Conservation (phyloP, 2,888 invertebrate species). For the Volucella inflata region DNA sequence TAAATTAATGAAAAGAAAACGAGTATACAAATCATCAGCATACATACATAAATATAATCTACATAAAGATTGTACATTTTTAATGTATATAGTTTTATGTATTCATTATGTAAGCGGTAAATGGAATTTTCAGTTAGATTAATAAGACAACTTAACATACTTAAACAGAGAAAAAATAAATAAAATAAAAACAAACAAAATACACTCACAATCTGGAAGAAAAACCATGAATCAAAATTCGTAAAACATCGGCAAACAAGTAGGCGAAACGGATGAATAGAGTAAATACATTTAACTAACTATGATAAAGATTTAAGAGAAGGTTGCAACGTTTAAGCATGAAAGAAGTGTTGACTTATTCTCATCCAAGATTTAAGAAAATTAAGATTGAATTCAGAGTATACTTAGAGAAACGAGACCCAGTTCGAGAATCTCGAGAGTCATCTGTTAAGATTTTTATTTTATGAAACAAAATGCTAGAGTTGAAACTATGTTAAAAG, state of each 20-base stretch:
- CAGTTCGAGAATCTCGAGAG: slow-evolving; percentile 53
- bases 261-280: slow-evolving; percentile 15
- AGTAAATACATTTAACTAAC: slow-evolving; percentile 35
- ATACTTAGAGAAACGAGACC: slow-evolving; percentile 58
- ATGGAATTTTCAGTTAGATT: slow-evolving; percentile 67
- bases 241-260: slow-evolving; percentile 1
- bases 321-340: slow-evolving; percentile 35
- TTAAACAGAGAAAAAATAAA: slow-evolving; percentile 26
- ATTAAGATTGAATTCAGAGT: slow-evolving; percentile 61
- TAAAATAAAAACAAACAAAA: slow-evolving; percentile 36
- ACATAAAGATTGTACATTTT: slow-evolving; percentile 69
- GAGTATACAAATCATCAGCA: slow-evolving; percentile 74
- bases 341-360: slow-evolving; percentile 42
- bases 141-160: slow-evolving; percentile 21
- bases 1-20: slow-evolving; percentile 79
- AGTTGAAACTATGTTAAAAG: slow-evolving; percentile 72
- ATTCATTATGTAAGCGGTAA: slow-evolving; percentile 59
- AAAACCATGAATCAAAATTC: slow-evolving; percentile 28
- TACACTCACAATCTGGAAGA: slow-evolving; percentile 47
- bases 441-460: slow-evolving; percentile 73
- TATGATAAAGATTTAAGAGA: slow-evolving; percentile 33
- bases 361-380: slow-evolving; percentile 43
- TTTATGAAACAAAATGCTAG: slow-evolving; percentile 66
- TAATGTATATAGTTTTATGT: slow-evolving; percentile 68
- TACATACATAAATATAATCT: slow-evolving; percentile 40